Base-by-base conservation (phyloP, 2,113 vertebrate species). In the Ancistrus triradiatus region DNA sequence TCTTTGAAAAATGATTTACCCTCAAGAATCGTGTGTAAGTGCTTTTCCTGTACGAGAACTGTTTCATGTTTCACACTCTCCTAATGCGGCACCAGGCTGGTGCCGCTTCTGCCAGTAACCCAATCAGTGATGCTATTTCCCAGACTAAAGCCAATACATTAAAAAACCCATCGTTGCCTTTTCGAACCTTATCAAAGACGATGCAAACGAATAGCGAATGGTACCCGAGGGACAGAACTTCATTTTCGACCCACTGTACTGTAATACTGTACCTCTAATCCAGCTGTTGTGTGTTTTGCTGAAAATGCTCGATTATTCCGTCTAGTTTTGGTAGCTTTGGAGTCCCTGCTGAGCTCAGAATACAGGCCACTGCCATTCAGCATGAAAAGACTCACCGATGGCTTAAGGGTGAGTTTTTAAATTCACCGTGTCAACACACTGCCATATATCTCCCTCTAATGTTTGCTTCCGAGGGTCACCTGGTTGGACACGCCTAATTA, bases 71-170 rank as follows among this genome's bases (percentile, higher is more conserved):
- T 66, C 55, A 56, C 37, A 7, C 37, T 37, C 33, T 18, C 38
- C 25, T 53, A 66, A 72, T 49, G 47, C 46, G 25, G 62, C 66
- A 53, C 14, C 35, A 4, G 38, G 17, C 50, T 13, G 3, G 11
- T 46, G 61, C 35, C 11, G 38, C 46, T 67, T 25, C 46, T 40
- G 61, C 24, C 49, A 43, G 37, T 73, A 70, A 71, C 56, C 49
- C 68, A 43, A 62, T 74, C 62, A 67, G 14, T 8, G 15, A 33
- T 51, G 56, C 50, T 59, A 52, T 73, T 59, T 46, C 50, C 44
- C 25, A 46, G 42, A 18, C 48, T 67, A 46, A 68, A 35, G 70
- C 31, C 25, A 21, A 7, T 28, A 53, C 71, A 74, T 53, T 27
- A 21, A 69, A 77, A 53, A 2, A 37, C 5, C 7, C 35, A 37